These are phyloP conservation scores for rabbit (Oryctolagus cuniculus) DNA, from an alignment of 2,113 vertebrate species.

Conservation along the genomic window DNA sequence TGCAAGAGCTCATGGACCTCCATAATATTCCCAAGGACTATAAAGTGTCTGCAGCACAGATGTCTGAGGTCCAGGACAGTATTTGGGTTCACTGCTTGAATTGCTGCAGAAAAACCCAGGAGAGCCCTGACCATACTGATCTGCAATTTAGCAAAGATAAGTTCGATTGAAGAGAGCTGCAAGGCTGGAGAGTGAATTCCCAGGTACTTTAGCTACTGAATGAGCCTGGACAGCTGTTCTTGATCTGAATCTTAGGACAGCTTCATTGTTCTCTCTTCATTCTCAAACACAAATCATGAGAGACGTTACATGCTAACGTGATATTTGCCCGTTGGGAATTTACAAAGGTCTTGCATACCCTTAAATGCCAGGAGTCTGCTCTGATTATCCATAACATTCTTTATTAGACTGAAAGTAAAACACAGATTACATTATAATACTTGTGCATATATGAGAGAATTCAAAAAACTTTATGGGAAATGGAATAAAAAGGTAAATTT, in stretches of 20 bases:
- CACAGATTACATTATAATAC: not conserved
- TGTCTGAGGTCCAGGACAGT: not conserved
- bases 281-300: not conserved
- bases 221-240: not conserved
- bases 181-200: not conserved
- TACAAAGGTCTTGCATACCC: not conserved
- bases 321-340: not conserved
- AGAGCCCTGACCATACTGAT: not conserved
- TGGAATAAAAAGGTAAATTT: too few species aligned
- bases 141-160: not conserved
- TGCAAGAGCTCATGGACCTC: not conserved
- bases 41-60: not conserved
- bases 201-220: not conserved
- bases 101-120: not conserved
- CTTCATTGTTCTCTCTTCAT: not conserved
- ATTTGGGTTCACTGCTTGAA: not conserved
- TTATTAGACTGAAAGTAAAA: not conserved
- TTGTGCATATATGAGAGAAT: too few species aligned
- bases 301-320: not conserved
- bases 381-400: not conserved
- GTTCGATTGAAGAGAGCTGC: slow-evolving; percentile 15
- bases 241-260: not conserved
- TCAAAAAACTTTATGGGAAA: too few species aligned
- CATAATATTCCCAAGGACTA: not conserved
- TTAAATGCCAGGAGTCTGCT: slow-evolving; percentile 5